Base-by-base conservation (phyloP, 2,888 invertebrate species). In the Choristoneura rosaceana region DNA sequence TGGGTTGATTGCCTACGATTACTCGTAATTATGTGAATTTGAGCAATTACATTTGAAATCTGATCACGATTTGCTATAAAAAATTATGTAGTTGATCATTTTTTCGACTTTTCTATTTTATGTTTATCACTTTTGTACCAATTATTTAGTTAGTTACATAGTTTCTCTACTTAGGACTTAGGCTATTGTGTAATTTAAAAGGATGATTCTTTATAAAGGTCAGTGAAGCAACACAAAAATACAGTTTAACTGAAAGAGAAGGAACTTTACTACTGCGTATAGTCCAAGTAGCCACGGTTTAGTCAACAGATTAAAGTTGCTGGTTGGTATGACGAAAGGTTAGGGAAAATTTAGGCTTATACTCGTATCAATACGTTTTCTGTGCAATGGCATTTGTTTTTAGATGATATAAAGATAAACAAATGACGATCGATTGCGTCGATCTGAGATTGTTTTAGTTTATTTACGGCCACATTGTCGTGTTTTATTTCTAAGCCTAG, bases 21-120 rank as follows among this genome's bases (percentile, higher is more conserved):
- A 55, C 25, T 25, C 55, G 55, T 55, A 55, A 55, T 55, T 55
- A 55, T 55, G 55, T 55, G 55, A 55, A 55, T 55, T 55, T 55
- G 25, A 17, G 25, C 55, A 25, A 55, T 55, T 25, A 55, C 12
- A 25, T 12, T 55, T 55, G 25, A 12, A 4, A 12, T 55, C 55
- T 55, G 17, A 55, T 55, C 55, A 55, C 55, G 25, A 25, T 10
- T 55, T 55, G 25, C 55, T 55, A 10, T 55, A 25, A 25, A 55
- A 55, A 12, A 52, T 2, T 17, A 17, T 38, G 3, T 1, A 52
- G 15, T 52, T 8, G 14, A n/a, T n/a, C 14, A 14, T 47, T 8
- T 55, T 55, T 55, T 17, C 55, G 55, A 25, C n/a, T 14, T 52
- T 17, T 2, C 9, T 17, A 52, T 17, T 2, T 17, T 17, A 52